phyloP scores from a whole-genome alignment of 2,113 vertebrate species.

The Cyanistes caeruleus region DNA sequence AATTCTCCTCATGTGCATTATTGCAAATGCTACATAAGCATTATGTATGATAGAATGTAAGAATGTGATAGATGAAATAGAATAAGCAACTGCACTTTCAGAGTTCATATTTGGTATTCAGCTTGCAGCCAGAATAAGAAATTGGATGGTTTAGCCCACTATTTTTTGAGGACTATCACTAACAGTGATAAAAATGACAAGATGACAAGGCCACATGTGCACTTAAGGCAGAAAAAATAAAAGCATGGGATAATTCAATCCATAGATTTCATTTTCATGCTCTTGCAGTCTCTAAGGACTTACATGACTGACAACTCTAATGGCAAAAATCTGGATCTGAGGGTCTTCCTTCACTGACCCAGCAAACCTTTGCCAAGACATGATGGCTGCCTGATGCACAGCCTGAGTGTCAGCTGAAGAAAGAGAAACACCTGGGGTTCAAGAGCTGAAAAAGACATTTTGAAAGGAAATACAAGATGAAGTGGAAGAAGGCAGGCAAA shows the following conservation, averaged over 20 bases:
- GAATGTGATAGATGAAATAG: neutral
- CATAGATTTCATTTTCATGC: constrained; percentile 27
- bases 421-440: constrained; percentile 59
- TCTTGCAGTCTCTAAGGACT: neutral
- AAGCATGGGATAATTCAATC: neutral
- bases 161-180: neutral
- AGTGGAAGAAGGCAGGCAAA: neutral
- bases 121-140: neutral
- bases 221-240: neutral
- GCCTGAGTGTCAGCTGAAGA: constrained; percentile 36
- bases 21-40: neutral
- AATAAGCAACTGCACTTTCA: neutral
- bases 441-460: constrained; percentile 21
- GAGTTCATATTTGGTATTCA: neutral
- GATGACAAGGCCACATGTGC: constrained; percentile 18
- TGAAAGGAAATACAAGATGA: neutral
- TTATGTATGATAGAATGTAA: neutral
- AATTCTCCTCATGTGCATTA: neutral
- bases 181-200: constrained; percentile 2
- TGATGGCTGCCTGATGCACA: constrained; percentile 46
- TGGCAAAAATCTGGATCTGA: constrained; percentile 29
- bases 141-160: neutral
- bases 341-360: constrained; percentile 34
- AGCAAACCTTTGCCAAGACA: constrained; percentile 29
- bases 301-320: constrained; percentile 44